A percentile compares a stretch with the other conserved stretches of the same genome.
Conservation (phyloP, 2,113 vertebrate genomes). For the Spilogale gracilis region DNA sequence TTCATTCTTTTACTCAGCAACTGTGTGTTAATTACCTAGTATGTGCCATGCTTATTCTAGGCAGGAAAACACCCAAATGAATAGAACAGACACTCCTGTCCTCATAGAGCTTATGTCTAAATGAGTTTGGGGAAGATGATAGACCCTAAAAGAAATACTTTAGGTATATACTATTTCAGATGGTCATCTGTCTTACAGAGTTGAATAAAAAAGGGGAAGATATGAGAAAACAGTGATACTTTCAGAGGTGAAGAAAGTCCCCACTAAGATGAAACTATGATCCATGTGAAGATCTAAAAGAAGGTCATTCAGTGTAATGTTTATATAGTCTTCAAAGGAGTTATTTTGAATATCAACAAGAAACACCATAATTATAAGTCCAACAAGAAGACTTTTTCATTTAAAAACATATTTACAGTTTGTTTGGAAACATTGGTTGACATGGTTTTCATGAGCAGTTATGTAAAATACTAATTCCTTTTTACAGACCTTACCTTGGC, state of each 20-base stretch:
- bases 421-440: background rate
- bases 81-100: background rate
- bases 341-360: slow-evolving; percentile 7
- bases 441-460: background rate
- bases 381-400: background rate
- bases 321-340: background rate
- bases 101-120: background rate
- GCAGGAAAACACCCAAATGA: background rate
- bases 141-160: background rate
- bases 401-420: background rate
- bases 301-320: background rate
- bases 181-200: background rate
- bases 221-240: background rate
- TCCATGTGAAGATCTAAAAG: background rate
- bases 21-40: background rate
- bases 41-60: background rate
- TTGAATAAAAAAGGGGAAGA: background rate
- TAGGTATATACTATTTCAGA: background rate
- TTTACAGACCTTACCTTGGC: background rate
- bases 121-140: background rate
- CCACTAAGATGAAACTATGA: background rate
- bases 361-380: background rate
- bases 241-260: background rate
- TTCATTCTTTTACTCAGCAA: background rate
- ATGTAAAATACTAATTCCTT: background rate